Evolutionary conservation across 2,797 vertebrate species (phyloP), one percentile per base, ranked within the genome.

Genomic region (Paguma larvata): DNA sequence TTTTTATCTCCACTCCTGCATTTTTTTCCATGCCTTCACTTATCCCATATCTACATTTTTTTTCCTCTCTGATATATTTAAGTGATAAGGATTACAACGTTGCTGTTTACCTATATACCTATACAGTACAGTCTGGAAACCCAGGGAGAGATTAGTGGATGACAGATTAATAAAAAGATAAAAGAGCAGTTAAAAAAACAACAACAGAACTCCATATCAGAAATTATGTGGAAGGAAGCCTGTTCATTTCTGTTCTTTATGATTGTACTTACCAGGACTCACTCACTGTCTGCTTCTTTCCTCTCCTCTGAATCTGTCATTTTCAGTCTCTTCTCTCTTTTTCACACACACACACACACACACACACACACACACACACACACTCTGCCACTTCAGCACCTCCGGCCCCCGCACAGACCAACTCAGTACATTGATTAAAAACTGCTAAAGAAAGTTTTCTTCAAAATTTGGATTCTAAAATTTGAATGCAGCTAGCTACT

Each of bases 381-480:
- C 4, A 72, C 5, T 27, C 38, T 5, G 48, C 27, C 34, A 5
- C n/a, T 23, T 56, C 8, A 67, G 2, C 30, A 88, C 38, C 32
- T 56, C 41, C 3, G 53, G 68, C 41, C 11, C 41, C 0, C 3
- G 38, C 32, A 78, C 14, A 62, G 48, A 68, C 68, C 14, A 3
- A 75, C 62, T 70, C 16, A 85, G 32, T 59, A 92, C 12, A 70
- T 80, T 38, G 48, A 63, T 63, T 30, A 59, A 73, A 44, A 84
- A 63, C 0, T 79, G 27, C n/a, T 73, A 67, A 79, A 18, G 38
- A 82, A 73, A 30, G 1, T 75, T 80, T 85, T 62, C 48, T 68
- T 73, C 51, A 87, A n/a, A 85, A 70, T 83, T 59, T 90, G 72
- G 79, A 73, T 38, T 85, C 46, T 46, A 53, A 92, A 63, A 72